Conservation (phyloP, 2,113 vertebrate species). For the Tachycineta bicolor region DNA sequence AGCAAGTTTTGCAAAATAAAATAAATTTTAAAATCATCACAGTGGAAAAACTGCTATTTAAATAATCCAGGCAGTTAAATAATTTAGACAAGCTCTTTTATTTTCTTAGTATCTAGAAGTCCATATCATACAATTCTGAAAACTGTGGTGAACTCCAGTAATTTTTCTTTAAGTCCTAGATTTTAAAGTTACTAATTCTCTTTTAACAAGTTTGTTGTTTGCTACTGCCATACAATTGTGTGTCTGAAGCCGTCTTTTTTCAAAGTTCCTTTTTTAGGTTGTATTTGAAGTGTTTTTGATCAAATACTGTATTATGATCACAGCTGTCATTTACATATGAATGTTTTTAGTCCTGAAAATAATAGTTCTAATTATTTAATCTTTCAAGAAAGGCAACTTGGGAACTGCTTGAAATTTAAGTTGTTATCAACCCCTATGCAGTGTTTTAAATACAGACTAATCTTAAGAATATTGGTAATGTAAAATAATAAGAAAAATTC, state of each 20-base stretch:
- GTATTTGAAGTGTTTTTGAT: background rate
- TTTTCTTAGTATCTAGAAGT: background rate
- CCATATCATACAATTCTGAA: background rate
- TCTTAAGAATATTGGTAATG: background rate
- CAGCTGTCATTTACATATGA: constrained; percentile 8
- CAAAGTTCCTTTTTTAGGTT: background rate
- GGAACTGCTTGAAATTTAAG: background rate
- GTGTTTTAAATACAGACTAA: background rate
- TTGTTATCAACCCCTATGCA: background rate
- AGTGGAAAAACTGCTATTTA: background rate
- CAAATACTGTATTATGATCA: background rate
- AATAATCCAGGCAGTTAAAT: background rate
- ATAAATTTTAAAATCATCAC: background rate
- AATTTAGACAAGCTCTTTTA: background rate
- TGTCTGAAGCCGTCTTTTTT: background rate
- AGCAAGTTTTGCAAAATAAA: background rate
- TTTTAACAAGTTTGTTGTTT: background rate
- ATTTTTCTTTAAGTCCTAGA: background rate
- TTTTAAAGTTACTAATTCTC: background rate
- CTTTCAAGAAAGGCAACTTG: background rate
- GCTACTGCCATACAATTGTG: background rate
- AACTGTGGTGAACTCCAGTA: background rate
- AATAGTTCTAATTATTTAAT: constrained; percentile 24
- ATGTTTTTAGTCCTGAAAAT: background rate
- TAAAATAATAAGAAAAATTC: background rate